phyloP scores from a whole-genome alignment of 2,113 vertebrate genomes.

The Piprites chloris region DNA sequence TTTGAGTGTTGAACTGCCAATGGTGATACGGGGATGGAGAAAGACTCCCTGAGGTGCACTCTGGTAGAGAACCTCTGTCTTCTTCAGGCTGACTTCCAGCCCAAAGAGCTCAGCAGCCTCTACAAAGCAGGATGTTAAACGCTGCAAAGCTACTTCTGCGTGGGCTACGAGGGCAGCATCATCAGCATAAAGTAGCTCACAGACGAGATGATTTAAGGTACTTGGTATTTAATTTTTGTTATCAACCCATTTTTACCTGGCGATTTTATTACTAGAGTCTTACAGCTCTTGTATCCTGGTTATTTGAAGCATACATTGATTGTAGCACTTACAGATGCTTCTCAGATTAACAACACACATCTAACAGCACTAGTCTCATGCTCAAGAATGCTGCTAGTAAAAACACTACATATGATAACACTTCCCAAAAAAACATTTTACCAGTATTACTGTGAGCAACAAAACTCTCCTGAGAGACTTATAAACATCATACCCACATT shows the following conservation, averaged over 20 bases:
- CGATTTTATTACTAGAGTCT: background rate
- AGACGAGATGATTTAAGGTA: too few species aligned
- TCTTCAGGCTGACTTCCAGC: too few species aligned
- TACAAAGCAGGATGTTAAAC: too few species aligned
- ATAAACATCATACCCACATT: background rate
- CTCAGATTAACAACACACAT: background rate
- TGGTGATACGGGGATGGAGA: too few species aligned
- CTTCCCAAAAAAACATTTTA: background rate
- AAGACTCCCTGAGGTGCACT: too few species aligned
- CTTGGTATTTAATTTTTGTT: too few species aligned
- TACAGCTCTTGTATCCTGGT: background rate
- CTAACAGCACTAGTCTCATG: background rate
- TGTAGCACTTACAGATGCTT: background rate
- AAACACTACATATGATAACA: accelerated
- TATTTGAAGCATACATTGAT: background rate
- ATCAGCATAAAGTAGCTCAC: too few species aligned
- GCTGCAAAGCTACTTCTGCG: too few species aligned
- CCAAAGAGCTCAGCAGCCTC: too few species aligned
- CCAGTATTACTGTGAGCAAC: background rate
- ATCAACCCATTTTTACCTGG: background rate
- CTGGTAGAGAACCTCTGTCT: too few species aligned
- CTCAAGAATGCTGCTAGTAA: background rate
- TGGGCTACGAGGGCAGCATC: too few species aligned
- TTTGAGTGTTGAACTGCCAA: too few species aligned
- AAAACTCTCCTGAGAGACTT: background rate